A percentile compares a stretch with the other conserved stretches of the same genome.
These are phyloP conservation scores for Chamaea fasciata DNA, from an alignment of 2,113 vertebrate species.

Conservation along the genomic window DNA sequence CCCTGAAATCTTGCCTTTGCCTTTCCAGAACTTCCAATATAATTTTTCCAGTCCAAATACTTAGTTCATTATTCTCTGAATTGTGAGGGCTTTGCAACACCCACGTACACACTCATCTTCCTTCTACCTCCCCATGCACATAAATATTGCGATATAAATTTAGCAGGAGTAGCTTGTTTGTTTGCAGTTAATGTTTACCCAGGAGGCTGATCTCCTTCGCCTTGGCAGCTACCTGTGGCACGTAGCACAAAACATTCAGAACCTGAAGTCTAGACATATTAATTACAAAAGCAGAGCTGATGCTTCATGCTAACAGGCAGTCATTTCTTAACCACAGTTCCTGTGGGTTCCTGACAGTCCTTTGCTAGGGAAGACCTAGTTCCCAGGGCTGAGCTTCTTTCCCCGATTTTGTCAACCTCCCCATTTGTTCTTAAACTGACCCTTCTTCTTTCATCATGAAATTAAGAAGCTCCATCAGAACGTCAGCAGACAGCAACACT, in stretches of 20 bases:
- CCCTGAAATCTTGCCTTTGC: neutral
- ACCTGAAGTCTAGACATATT: neutral
- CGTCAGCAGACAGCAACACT: fast-evolving
- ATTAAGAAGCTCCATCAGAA: neutral
- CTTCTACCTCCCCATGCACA: neutral
- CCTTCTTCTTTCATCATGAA: neutral
- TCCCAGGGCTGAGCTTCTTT: neutral
- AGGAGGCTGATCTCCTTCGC: neutral
- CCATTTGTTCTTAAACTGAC: neutral
- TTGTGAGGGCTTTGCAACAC: neutral
- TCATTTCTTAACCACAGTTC: neutral
- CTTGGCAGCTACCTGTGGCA: neutral
- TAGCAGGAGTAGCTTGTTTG: neutral
- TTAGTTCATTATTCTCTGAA: neutral
- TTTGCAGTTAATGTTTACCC: neutral
- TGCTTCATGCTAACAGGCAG: neutral
- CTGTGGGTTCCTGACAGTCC: neutral
- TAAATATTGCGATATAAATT: neutral
- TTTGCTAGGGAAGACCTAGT: neutral
- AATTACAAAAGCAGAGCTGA: neutral
- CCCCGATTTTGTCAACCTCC: neutral
- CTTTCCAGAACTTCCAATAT: neutral
- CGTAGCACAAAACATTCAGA: neutral
- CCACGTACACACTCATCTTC: neutral
- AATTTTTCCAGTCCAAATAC: neutral